Percentiles rank a stretch among this genome's conserved stretches.
Evolutionary conservation across 2,113 vertebrate species (phyloP).

Genomic region (Centropristis striata): DNA sequence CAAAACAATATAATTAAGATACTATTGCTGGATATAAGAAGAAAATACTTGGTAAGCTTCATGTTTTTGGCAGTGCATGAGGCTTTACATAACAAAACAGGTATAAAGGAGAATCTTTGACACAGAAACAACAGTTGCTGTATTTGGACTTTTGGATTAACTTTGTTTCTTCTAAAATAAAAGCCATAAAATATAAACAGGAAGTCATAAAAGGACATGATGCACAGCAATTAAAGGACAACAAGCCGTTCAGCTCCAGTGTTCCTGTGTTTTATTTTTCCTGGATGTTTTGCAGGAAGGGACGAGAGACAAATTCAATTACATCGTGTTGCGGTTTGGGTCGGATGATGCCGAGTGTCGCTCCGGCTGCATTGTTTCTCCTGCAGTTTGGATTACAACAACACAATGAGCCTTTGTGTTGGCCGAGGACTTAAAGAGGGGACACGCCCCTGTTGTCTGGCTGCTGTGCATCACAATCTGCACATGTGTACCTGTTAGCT

Average conservation of each 20-base stretch:
- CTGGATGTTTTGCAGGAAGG: conserved; percentile 34
- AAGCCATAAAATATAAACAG: conserved; percentile 33
- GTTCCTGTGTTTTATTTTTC: conserved; percentile 17
- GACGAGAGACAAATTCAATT: conserved; percentile 23
- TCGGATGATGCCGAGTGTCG: not conserved
- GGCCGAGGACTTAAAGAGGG: not conserved
- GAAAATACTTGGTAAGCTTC: too few relatives aligned
- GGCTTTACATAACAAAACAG: not conserved
- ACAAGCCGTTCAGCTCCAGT: not conserved
- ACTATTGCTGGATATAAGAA: too few relatives aligned
- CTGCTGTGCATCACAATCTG: not conserved
- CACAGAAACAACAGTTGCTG: not conserved
- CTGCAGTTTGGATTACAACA: not conserved
- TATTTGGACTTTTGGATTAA: not conserved
- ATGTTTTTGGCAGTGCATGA: too few relatives aligned
- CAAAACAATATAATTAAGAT: too few relatives aligned
- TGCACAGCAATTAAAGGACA: not conserved
- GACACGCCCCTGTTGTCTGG: not conserved
- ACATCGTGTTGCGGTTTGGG: conserved; percentile 9
- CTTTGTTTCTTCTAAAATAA: not conserved
- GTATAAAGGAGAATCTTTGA: not conserved
- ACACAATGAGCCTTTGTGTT: conserved; percentile 33
- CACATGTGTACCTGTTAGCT: conserved; percentile 1
- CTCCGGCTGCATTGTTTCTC: conserved; percentile 11
- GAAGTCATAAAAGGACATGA: conserved; percentile 40